Base-by-base conservation (phyloP, 2,113 vertebrate species). In the Caranx ignobilis region DNA sequence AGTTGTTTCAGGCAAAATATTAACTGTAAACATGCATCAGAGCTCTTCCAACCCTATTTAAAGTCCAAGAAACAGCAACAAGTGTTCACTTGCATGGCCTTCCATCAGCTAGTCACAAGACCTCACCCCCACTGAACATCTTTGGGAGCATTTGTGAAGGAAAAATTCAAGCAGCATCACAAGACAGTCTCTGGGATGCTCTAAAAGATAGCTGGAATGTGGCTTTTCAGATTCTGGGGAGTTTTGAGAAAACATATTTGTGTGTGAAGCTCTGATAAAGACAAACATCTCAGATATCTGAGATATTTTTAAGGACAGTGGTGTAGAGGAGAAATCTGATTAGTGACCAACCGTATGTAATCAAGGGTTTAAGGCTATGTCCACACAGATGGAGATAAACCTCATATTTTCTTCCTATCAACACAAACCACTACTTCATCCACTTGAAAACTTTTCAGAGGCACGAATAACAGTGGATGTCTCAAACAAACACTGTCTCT, bases 91-190 rank as follows among this genome's bases (percentile, higher is more conserved):
- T 4, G 19, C 69, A 48, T 62, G 60, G 56, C 37, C 73, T 54
- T 79, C 79, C 19, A 15, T 81, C 77, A 79, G 64, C 62, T 79
- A 81, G 86, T 90, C 90, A 91, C 84, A 93, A 89, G 91, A 89
- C 67, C 66, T 73, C 66, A 41, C 34, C 63, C 75, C 71, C 69
- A 77, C 1, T 75, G 48, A 88, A 71, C 37, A 48, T 81, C 48
- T 87, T 76, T 64, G 50, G 50, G 32, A 75, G 68, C 66, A 84
- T 57, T 79, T 85, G 69, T 45, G 11, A 48, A 43, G 7, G 15
- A 79, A 55, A 19, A 48, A 61, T 39, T 45, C 45, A 41, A 66
- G 71, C 54, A 74, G 67, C 74, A 87, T 91, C 84, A 91, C 88
- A 87, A 88, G 91, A 88, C 86, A 34, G 4, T 50, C 37, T 70